Base-by-base conservation (phyloP, 1,140 invertebrate species). In the Drosophila azteca region DNA sequence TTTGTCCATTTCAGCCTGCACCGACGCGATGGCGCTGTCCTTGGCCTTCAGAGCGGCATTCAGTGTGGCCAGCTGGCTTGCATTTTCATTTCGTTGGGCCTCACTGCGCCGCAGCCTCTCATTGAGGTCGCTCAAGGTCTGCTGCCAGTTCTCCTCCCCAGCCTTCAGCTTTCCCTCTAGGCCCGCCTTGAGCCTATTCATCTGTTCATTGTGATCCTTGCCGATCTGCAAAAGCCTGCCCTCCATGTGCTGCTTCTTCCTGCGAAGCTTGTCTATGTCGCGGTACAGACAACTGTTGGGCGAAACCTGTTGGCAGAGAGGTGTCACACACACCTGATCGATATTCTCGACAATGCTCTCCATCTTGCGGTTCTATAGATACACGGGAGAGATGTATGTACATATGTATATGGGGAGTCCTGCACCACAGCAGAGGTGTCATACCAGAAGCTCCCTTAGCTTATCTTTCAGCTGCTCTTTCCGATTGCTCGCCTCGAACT, bases 371-470 rank as follows among this genome's bases (percentile, higher is more conserved):
- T 44, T 45, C 66, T 69, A 6, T 3, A 0, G 11, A n/a, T 2
- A 7, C 2, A 29, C 3, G 4, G 13, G 2, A 20, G 4, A 9
- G 8, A 9, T 8, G 9, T 1, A 0, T 20, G 15, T 3, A 13
- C 8, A 31, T 1, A 0, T 20, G 15, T 3, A 13, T 1, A 39
- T 9, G 9, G 4, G 3, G 20, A 6, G 13, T 3, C 29, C 13
- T 24, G 24, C 9, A 11, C 6, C 0, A 4, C 13, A 17, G 7
- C 48, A 13, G 11, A 0, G 6, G 3, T 0, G 2, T 1, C 51
- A 20, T 67, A 77, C 79, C 63, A 72, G 6, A 2, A 57, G n/a
- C 0, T 3, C 2, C 1, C 62, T 9, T 6, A 81, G 3, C 35
- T 66, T 51, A 0, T 0, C 0, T 2, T 24, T 53, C 17, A 70